Evolutionary conservation across 1,140 invertebrate genomes (phyloP), one percentile per base, ranked within the genome.

Genomic region (Archivesica marissinica): DNA sequence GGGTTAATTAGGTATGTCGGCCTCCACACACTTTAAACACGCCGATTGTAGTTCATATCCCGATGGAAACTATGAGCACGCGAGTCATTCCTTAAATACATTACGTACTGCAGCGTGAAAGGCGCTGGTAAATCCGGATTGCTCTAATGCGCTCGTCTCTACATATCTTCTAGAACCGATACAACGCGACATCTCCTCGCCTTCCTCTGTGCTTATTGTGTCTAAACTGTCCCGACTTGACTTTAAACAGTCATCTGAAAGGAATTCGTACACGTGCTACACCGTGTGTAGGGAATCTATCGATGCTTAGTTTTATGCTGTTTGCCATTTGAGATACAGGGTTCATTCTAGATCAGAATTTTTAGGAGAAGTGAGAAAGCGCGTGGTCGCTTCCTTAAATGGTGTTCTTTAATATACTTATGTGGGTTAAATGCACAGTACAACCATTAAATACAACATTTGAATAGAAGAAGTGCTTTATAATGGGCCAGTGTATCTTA

Each of bases 121-220:
- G 7, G 39, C 20, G 20, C 23, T 39, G 0, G 66, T 72, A 52
- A 86, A 64, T 0, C 84, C 84, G 0, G 76, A 74, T 52, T 75
- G 76, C 41, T 74, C 39, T 25, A 72, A 28, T n/a, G 84, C 76
- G 39, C 84, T 86, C 20, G 84, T 86, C 38, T 86, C 84, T 13
- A 79, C 56, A 66, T 86, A 86, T 35, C 30, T 33, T 7, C 72
- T 50, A 2, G 68, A 66, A 17, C 76, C 52, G 0, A 80, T 30
- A 23, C n/a, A 17, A 28, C 35, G 35, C 11, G 77, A 66, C 68
- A 74, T 74, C 35, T 44, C 64, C 35, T 79, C 84, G 7, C 64
- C 84, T 23, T 86, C 84, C 23, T 79, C 54, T 28, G 66, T 61
- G 38, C 30, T 23, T 13, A 86, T 30, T 9, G 44, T 64, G 38